These are phyloP conservation scores for Raphicerus campestris DNA, from an alignment of 2,113 vertebrate species.

Conservation along the genomic window DNA sequence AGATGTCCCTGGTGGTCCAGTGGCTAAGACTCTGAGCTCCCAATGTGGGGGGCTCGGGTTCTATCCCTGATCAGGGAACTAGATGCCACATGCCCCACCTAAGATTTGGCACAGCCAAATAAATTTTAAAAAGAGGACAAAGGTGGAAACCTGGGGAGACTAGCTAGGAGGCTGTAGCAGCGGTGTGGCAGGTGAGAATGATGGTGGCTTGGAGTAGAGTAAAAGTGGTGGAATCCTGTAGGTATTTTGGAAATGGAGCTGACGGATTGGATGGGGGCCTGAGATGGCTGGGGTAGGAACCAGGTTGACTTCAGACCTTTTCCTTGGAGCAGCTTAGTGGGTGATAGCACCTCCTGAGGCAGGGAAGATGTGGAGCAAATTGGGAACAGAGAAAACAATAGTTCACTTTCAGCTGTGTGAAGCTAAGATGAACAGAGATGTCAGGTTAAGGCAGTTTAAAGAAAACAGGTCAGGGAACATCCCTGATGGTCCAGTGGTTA, in stretches of 20 bases:
- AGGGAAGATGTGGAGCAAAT: background rate
- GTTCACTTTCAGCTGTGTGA: too few relatives aligned
- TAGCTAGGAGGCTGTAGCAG: background rate
- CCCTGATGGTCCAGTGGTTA: background rate
- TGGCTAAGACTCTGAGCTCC: background rate
- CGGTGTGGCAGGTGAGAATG: background rate
- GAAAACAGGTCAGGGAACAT: background rate
- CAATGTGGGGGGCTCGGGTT: background rate
- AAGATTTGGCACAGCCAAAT: background rate
- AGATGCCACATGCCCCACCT: background rate
- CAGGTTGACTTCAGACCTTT: background rate
- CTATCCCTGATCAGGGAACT: background rate
- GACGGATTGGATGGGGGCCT: background rate
- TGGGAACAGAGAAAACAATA: background rate
- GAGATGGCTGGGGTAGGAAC: background rate
- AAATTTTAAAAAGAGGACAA: background rate
- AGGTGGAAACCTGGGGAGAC: background rate
- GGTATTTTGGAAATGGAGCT: background rate
- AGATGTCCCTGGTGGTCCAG: background rate
- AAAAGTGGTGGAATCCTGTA: too few relatives aligned
- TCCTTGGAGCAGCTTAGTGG: background rate
- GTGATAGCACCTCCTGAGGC: background rate
- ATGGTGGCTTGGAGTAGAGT: background rate
- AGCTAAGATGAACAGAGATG: background rate
- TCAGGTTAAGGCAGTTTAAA: background rate